phyloP scores from a whole-genome alignment of 2,113 vertebrate genomes.

The Zosterops japonicus region DNA sequence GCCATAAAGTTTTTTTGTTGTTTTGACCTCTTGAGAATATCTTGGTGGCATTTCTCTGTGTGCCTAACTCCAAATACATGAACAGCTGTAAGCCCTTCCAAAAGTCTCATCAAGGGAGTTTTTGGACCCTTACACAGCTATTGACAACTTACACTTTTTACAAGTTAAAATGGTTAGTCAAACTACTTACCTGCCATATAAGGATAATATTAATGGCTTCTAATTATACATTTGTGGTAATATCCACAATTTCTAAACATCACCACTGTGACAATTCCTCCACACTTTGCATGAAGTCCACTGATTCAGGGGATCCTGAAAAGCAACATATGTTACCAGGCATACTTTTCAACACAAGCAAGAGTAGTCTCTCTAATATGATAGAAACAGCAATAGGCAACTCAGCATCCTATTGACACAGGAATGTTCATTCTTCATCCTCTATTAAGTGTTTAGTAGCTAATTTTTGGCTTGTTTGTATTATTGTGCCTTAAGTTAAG shows the following conservation, averaged over 20 bases:
- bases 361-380: neutral
- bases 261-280: neutral
- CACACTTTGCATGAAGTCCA: neutral
- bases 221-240: neutral
- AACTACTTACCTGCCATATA: neutral
- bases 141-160: neutral
- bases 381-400: neutral
- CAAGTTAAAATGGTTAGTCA: neutral
- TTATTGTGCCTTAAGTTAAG: neutral
- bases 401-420: neutral
- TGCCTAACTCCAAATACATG: fast-evolving
- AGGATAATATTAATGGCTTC: neutral
- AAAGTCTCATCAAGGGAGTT: fast-evolving
- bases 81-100: neutral
- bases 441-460: neutral
- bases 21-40: neutral
- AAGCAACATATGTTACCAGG: neutral
- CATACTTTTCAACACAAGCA: neutral
- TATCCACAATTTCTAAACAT: neutral
- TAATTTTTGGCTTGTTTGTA: neutral
- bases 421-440: neutral
- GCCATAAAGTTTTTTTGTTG: neutral
- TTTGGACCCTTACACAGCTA: neutral
- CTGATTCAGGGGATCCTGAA: neutral
- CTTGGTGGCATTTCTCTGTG: neutral